Evolutionary conservation across 2,888 invertebrate genomes (phyloP).

Genomic region (Erynnis tages): DNA sequence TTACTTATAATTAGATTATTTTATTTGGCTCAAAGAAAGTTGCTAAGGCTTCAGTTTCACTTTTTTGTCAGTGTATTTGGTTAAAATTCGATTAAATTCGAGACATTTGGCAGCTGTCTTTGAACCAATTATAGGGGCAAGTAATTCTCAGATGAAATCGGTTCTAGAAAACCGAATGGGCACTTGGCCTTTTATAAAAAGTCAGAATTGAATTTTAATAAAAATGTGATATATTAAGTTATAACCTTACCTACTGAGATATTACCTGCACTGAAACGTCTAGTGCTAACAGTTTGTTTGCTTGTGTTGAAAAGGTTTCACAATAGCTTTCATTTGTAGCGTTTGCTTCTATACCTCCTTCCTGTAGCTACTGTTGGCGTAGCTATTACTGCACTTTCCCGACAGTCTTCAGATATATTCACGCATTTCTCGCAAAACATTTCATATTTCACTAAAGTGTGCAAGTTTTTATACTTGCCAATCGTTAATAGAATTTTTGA

Average conservation of each 20-base stretch:
- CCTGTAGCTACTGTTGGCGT: slow-evolving; percentile 17
- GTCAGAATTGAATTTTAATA: no score
- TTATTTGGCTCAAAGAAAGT: slow-evolving; percentile 15
- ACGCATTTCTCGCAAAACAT: slow-evolving; percentile 15
- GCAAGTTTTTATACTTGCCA: neutral
- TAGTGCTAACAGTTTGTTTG: slow-evolving; percentile 33
- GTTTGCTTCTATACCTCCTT: slow-evolving; percentile 18
- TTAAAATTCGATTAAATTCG: no score
- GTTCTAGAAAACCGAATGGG: neutral
- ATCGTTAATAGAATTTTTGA: no score
- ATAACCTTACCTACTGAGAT: no score
- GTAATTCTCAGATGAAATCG: slow-evolving; percentile 18
- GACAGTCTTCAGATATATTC: neutral
- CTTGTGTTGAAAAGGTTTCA: slow-evolving; percentile 22
- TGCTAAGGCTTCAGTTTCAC: neutral
- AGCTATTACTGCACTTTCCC: slow-evolving; percentile 12
- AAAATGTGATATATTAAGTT: no score
- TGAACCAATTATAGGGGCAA: slow-evolving; percentile 9
- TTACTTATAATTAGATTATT: slow-evolving; percentile 13
- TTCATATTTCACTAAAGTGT: slow-evolving; percentile 2
- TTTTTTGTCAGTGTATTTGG: neutral
- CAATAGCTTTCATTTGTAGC: slow-evolving; percentile 25
- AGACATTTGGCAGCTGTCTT: slow-evolving; percentile 2
- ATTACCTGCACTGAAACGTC: slow-evolving; percentile 18
- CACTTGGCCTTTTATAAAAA: no score